Percentiles rank a stretch among this genome's conserved stretches.
These are phyloP conservation scores for Penaeus indicus DNA, from an alignment of 1,140 invertebrate species.

Conservation along the genomic window DNA sequence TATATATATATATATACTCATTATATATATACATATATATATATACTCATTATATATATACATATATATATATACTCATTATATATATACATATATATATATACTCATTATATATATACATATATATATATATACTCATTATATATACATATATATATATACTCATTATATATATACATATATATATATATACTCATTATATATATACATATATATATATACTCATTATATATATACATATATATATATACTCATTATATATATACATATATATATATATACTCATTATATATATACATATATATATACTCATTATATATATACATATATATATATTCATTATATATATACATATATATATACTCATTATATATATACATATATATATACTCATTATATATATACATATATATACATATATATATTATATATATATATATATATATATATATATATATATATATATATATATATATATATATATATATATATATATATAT, in stretches of 20 bases:
- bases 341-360: slow-evolving; percentile 20
- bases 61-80: too few species aligned
- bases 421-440: slow-evolving; percentile 1
- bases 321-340: slow-evolving; percentile 21
- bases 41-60: too few species aligned
- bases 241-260: slow-evolving; percentile 30
- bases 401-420: slow-evolving; percentile 4
- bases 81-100: too few species aligned
- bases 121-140: too few species aligned
- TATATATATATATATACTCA: too few species aligned
- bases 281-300: slow-evolving; percentile 22
- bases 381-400: background rate
- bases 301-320: slow-evolving; percentile 26
- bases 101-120: too few species aligned
- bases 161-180: too few species aligned
- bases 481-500: too few species aligned
- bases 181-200: too few species aligned
- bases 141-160: too few species aligned
- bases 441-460: background rate
- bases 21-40: too few species aligned
- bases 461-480: too few species aligned
- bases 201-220: background rate
- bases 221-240: slow-evolving; percentile 12
- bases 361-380: slow-evolving; percentile 7
- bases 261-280: slow-evolving; percentile 27